phyloP scores from a whole-genome alignment of 2,888 invertebrate species.

The Epirrita christyi region DNA sequence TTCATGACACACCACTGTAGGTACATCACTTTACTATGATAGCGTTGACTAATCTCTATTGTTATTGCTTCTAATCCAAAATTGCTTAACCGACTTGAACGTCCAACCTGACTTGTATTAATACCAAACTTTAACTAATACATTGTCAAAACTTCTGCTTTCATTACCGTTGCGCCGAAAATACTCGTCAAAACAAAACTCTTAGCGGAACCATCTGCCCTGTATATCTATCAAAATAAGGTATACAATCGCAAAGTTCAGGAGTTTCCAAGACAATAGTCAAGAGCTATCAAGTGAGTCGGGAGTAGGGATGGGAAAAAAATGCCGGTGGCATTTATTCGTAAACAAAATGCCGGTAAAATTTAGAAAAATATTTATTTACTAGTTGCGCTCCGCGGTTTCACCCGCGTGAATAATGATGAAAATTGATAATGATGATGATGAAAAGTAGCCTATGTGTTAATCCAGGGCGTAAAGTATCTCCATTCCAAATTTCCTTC shows the following conservation, averaged over 20 bases:
- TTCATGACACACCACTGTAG: too few relatives aligned
- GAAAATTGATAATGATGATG: too few relatives aligned
- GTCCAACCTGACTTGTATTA: constrained; percentile 1
- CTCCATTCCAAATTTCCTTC: too few relatives aligned
- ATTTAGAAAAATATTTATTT: too few relatives aligned
- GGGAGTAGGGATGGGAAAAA: constrained; percentile 18
- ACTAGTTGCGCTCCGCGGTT: too few relatives aligned
- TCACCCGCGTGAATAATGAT: too few relatives aligned
- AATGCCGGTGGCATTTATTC: not conserved
- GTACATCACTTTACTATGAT: not conserved
- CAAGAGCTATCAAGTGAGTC: constrained; percentile 35
- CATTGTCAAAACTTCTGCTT: constrained; percentile 27
- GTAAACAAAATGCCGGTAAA: too few relatives aligned
- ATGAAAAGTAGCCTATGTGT: too few relatives aligned
- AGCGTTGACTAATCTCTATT: not conserved
- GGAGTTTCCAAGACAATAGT: constrained; percentile 37
- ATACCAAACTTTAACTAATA: constrained; percentile 17
- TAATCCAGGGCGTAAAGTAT: too few relatives aligned
- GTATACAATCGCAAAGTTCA: constrained; percentile 25
- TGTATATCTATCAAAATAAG: constrained; percentile 30
- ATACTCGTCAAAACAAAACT: constrained; percentile 27
- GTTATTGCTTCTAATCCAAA: not conserved
- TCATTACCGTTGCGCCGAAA: constrained; percentile 25
- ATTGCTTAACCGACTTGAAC: constrained; percentile 6
- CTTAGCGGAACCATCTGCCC: constrained; percentile 19